Evolutionary conservation across 2,797 vertebrate genomes (phyloP).

Genomic region (Anisognathus igniventris): DNA sequence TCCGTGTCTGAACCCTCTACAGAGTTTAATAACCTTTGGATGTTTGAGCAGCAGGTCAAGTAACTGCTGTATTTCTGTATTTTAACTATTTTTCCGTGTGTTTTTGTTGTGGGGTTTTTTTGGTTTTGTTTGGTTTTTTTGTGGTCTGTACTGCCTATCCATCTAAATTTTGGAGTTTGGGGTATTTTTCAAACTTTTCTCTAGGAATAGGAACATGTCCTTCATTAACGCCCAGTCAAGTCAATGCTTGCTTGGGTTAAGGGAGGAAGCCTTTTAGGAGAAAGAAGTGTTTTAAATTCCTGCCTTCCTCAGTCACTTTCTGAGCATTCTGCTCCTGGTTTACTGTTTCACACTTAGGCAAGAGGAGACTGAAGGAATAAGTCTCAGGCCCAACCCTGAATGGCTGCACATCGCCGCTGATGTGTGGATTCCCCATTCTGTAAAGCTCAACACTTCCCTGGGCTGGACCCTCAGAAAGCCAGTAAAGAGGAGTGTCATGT

Average conservation of each 20-base stretch:
- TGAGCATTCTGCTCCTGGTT: neutral
- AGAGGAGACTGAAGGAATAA: neutral
- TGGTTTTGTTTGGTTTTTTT: neutral
- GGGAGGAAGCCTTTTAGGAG: neutral
- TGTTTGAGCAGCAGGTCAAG: neutral
- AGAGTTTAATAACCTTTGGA: neutral
- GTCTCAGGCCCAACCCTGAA: neutral
- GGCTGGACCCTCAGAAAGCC: neutral
- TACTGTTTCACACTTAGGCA: neutral
- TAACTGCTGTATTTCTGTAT: neutral
- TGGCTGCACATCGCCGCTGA: neutral
- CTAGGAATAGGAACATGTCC: neutral
- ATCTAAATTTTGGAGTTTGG: neutral
- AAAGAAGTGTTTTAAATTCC: slow-evolving; percentile 5
- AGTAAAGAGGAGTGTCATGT: neutral
- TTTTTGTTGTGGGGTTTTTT: neutral
- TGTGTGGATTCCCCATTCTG: neutral
- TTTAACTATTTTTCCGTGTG: neutral
- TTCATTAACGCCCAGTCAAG: neutral
- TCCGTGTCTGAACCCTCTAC: neutral
- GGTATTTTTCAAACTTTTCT: neutral
- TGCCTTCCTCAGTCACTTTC: neutral
- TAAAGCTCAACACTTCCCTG: neutral
- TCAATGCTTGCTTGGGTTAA: neutral
- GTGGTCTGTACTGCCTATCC: neutral